Percentiles rank a stretch among this genome's conserved stretches.
Conservation (phyloP, 2,113 vertebrate genomes). For the Tragulus kanchil region DNA sequence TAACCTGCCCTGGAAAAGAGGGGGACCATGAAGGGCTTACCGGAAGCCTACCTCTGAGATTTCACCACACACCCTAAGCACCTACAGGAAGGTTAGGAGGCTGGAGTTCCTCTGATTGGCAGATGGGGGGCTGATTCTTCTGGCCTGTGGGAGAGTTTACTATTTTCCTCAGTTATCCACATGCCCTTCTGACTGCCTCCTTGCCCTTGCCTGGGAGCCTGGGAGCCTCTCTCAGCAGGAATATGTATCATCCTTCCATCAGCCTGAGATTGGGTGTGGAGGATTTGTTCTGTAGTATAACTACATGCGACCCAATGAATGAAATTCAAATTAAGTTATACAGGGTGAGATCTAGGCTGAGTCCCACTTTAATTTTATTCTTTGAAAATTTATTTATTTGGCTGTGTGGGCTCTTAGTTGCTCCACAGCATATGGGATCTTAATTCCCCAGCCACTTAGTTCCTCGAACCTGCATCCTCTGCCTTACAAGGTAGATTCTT, state of each 20-base stretch:
- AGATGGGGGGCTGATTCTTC: background rate
- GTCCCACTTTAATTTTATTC: background rate
- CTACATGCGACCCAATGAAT: background rate
- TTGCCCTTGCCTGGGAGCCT: background rate
- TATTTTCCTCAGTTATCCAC: background rate
- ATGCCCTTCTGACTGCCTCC: background rate
- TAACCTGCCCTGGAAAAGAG: background rate
- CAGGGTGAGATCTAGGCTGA: background rate
- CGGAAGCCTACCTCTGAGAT: background rate
- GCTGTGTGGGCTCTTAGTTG: background rate
- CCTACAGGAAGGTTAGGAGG: background rate
- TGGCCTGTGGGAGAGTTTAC: background rate
- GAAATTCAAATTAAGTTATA: background rate
- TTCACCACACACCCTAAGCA: background rate
- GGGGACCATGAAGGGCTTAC: rapidly evolving
- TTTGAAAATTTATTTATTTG: background rate
- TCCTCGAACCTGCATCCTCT: background rate
- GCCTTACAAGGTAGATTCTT: background rate
- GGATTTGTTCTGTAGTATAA: background rate
- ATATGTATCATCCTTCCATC: rapidly evolving
- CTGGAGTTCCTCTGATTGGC: background rate
- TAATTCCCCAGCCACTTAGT: background rate
- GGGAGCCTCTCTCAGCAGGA: background rate
- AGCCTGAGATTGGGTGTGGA: background rate
- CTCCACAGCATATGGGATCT: background rate